phyloP scores from a whole-genome alignment of 92 coral and sea anemone species.

The Siderastrea radians region DNA sequence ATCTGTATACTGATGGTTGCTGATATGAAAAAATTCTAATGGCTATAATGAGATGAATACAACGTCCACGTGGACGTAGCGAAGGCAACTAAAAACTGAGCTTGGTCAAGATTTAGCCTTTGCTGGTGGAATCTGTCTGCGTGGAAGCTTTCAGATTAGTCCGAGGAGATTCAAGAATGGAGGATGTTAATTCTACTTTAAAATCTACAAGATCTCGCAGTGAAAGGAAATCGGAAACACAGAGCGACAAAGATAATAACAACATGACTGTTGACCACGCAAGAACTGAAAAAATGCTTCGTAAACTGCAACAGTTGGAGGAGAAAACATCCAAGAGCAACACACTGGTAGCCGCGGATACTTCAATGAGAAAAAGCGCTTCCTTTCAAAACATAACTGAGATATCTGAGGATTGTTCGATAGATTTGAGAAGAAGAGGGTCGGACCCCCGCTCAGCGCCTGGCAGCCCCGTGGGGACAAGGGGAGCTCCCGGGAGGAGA shows the following conservation, averaged over 20 bases:
- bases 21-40: neutral
- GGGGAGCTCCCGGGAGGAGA: constrained; percentile 23
- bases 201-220: neutral
- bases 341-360: constrained; percentile 7
- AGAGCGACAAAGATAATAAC: constrained; percentile 11
- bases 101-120: neutral
- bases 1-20: neutral
- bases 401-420: constrained; percentile 28
- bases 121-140: neutral
- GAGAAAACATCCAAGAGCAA: constrained; percentile 17
- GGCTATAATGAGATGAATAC: neutral
- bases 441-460: constrained; percentile 47
- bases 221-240: neutral
- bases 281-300: constrained; percentile 27
- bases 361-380: constrained; percentile 48
- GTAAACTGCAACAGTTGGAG: constrained; percentile 22
- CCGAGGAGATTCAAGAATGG: neutral
- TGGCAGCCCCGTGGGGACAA: neutral
- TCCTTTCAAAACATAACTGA: constrained; percentile 48
- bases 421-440: constrained; percentile 44
- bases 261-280: neutral
- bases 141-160: neutral
- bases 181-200: neutral
- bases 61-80: neutral
- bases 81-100: neutral